A percentile compares a stretch with the other conserved stretches of the same genome.
Conservation (phyloP, 2,113 vertebrate species). For the Pterocles orientalis region DNA sequence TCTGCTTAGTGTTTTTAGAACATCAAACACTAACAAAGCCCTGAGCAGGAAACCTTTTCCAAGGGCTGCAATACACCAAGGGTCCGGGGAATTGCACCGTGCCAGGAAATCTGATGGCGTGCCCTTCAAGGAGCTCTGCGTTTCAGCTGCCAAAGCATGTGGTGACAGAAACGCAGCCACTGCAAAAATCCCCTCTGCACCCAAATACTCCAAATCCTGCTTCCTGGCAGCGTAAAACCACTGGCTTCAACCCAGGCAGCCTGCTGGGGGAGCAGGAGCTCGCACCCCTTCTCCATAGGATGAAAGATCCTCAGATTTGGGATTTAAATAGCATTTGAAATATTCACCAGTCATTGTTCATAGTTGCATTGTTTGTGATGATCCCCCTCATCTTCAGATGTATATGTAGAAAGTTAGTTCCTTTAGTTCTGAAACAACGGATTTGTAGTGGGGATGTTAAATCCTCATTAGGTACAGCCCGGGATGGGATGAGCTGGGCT, state of each 20-base stretch:
- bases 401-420: neutral
- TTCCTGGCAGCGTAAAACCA: neutral
- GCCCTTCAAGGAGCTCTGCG: neutral
- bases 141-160: neutral
- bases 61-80: neutral
- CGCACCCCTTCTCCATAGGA: neutral
- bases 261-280: neutral
- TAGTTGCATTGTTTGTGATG: neutral
- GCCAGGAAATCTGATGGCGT: neutral
- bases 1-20: conserved; percentile 45
- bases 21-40: conserved; percentile 22
- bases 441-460: neutral
- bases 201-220: neutral
- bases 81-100: neutral
- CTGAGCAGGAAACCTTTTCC: conserved; percentile 2
- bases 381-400: neutral
- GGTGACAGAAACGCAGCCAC: neutral
- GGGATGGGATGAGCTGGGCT: neutral
- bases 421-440: neutral
- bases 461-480: neutral
- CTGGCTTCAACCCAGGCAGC: neutral
- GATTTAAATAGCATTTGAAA: neutral
- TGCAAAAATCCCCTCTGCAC: neutral
- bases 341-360: neutral
- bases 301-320: neutral